phyloP scores from a whole-genome alignment of 2,888 invertebrate species.

The Eupeodes latifasciatus region DNA sequence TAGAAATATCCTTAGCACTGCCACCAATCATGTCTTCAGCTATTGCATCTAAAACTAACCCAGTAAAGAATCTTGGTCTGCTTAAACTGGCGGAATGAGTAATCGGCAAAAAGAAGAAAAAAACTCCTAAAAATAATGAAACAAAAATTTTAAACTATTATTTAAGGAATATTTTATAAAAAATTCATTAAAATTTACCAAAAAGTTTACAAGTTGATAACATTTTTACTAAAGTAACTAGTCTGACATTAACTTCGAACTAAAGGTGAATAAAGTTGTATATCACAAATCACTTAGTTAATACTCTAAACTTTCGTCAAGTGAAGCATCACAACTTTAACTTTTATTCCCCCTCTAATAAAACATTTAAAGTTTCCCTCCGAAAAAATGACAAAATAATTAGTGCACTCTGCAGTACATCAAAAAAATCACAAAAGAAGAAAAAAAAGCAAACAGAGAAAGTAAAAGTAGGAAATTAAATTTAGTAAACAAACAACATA shows the following conservation, averaged over 20 bases:
- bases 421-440: not conserved
- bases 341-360: conserved; percentile 19
- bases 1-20: conserved; percentile 7
- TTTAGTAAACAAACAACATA: conserved; percentile 33
- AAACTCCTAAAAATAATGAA: conserved; percentile 33
- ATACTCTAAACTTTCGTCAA: not conserved
- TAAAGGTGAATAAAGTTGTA: conserved; percentile 55
- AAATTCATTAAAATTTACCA: conserved; percentile 45
- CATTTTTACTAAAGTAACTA: conserved; percentile 57
- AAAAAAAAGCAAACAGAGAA: conserved; percentile 51
- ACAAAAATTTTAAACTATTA: not conserved
- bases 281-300: conserved; percentile 12
- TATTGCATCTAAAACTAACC: conserved; percentile 36
- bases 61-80: conserved; percentile 25
- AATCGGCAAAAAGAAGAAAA: conserved; percentile 21
- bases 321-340: not conserved
- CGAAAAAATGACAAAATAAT: conserved; percentile 40
- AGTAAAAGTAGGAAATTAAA: conserved; percentile 72
- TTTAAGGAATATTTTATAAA: not conserved
- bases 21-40: conserved; percentile 47
- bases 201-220: conserved; percentile 38
- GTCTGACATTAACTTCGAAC: conserved; percentile 24
- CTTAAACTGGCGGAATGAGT: conserved; percentile 45
- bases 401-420: conserved; percentile 31
- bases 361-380: conserved; percentile 31